Base-by-base conservation (phyloP, 2,888 invertebrate genomes). In the Hypselothyrea guttata region DNA sequence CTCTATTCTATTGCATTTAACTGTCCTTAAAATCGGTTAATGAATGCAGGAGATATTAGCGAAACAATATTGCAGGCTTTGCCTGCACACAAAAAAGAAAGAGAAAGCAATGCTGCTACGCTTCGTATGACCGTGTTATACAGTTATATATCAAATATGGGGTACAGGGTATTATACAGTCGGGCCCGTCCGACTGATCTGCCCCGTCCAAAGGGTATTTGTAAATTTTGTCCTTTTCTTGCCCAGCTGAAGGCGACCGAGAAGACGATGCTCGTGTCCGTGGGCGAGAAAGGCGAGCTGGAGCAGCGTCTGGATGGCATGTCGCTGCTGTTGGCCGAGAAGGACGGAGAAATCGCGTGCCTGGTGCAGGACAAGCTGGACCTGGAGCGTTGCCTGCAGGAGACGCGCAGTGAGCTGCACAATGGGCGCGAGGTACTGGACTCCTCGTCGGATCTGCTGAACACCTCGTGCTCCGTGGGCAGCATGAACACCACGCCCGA, bases 341-440 rank as follows among this genome's bases (percentile, higher is more conserved):
- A 78, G 34, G 61, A 78, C 1, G 27, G 4, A 0, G 54, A 60
- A 13, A 87, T 90, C 7, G 42, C 62, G 44, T 47, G 59, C 44
- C 58, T 90, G n/a, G 60, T 69, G 11, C 82, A 78, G 2, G 72
- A 66, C 9, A 88, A 88, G 49, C 9, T 53, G 0, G 90, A 90
- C 52, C 49, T 90, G 30, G 78, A 89, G 55, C 77, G 74, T 16
- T 88, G 86, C 49, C 77, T 90, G n/a, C 65, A 70, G 7, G 89
- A 88, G 47, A 71, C 71, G 0, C 87, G 89, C 13, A 73, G 77
- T 1, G 72, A 79, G 4, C 56, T 76, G 1, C 71, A 71, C 5
- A 78, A 57, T 35, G 73, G 75, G 0, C 77, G 82, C 0, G 72
- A 78, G 7, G 86, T 88, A 15, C 58, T 86, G 0, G 87, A 88